A percentile compares a stretch with the other conserved stretches of the same genome.
Evolutionary conservation across 2,113 vertebrate species (phyloP).

Genomic region (Antechinus flavipes): DNA sequence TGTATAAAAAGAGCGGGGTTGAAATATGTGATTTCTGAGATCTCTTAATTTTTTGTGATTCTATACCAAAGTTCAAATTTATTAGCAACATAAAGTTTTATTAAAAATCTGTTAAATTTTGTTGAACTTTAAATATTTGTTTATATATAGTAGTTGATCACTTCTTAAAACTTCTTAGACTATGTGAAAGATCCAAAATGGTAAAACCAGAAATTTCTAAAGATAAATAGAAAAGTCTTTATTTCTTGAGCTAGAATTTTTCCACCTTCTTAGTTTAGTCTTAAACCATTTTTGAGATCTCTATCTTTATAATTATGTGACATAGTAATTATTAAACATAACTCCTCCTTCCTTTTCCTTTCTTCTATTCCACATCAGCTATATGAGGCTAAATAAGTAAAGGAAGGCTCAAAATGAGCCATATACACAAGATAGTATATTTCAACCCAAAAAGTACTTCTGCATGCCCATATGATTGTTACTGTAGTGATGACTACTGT

Average conservation of each 20-base stretch:
- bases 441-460: neutral
- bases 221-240: neutral
- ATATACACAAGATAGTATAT: neutral
- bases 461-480: neutral
- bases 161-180: neutral
- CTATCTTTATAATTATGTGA: neutral
- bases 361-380: neutral
- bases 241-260: neutral
- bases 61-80: neutral
- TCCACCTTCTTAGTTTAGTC: neutral
- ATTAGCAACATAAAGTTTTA: neutral
- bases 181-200: slow-evolving; percentile 4
- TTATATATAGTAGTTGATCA: neutral
- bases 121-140: neutral
- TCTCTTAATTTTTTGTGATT: neutral
- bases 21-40: neutral
- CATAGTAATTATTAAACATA: neutral
- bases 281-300: neutral
- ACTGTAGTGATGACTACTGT: neutral
- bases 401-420: slow-evolving; percentile 16
- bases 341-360: neutral
- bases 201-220: slow-evolving; percentile 18
- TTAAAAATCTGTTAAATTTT: no score
- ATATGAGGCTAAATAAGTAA: slow-evolving; percentile 15
- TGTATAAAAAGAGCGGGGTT: neutral